Evolutionary conservation across 2,797 vertebrate genomes (phyloP).

Genomic region (Sparus aurata): DNA sequence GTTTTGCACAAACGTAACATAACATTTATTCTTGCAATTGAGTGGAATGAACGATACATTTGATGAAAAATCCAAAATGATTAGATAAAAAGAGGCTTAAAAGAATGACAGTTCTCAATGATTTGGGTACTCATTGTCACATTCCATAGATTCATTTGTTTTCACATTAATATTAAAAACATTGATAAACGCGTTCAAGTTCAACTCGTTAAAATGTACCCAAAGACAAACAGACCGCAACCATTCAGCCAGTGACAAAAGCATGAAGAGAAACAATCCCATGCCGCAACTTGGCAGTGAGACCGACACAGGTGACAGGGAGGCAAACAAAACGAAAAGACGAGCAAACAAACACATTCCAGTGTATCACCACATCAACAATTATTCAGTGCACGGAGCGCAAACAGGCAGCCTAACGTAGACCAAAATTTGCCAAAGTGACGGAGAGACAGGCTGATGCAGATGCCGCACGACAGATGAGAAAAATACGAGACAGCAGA

Average conservation of each 20-base stretch:
- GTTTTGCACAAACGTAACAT: too few species aligned
- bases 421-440: constrained; percentile 13
- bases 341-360: constrained; percentile 13
- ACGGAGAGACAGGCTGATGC: constrained; percentile 29
- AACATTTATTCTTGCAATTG: too few species aligned
- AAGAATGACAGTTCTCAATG: background rate
- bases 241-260: constrained; percentile 3
- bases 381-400: background rate
- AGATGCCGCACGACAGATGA: constrained; percentile 43
- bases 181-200: background rate
- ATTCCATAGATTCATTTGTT: background rate
- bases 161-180: background rate
- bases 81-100: background rate
- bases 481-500: constrained; percentile 34
- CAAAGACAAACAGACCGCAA: background rate
- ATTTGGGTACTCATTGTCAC: background rate
- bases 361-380: background rate
- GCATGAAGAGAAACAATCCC: background rate
- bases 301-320: constrained; percentile 1
- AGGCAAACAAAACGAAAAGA: constrained; percentile 11
- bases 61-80: background rate
- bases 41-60: too few species aligned
- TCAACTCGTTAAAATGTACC: background rate
- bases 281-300: background rate
- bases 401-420: constrained; percentile 4